Base-by-base conservation (phyloP, 1,140 invertebrate genomes). In the Yoshiicerus persimilis region DNA sequence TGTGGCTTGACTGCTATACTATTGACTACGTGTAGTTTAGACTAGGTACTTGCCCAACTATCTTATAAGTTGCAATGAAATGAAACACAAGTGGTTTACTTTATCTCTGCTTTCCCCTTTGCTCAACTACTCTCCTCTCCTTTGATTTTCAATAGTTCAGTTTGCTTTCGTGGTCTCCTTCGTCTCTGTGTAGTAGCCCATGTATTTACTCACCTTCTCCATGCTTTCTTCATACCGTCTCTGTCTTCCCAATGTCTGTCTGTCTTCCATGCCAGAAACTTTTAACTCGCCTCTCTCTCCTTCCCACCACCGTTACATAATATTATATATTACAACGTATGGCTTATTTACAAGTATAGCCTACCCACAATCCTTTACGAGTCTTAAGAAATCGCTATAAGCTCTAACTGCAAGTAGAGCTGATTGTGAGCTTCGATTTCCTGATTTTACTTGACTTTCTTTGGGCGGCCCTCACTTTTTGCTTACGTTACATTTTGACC, bases 381-480 rank as follows among this genome's bases (percentile, higher is more conserved):
- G 13, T 80, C 70, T 80, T 80, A 36, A 36, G 34, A 23, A 80
- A 80, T 32, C 32, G 16, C 16, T 36, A 16, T 80, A 80, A 80
- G 30, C 32, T 80, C 13, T 80, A 80, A 80, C 30, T 38, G 20
- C 38, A 80, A 80, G 75, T 80, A 34, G 75, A 80, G 34, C 75
- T 80, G 75, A 80, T 80, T 80, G 75, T 80, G 34, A 80, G 32
- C 75, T 80, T 80, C 75, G 75, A 80, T 80, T 80, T 80, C 75
- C 75, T 80, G 75, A 80, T 32, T 38, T 80, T 13, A 80, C 75
- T 70, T 70, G 11, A 30, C 66, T 70, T 56, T 56, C 47, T 56
- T 56, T n/a, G 66, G 13, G 66, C 66, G 25, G 25, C 10, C 6
- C 66, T 80, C 32, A 30, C 9, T 70, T 70, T 70, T 11, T 70